Percentiles rank a stretch among this genome's conserved stretches.
These are phyloP conservation scores for Tokudaia muenninki DNA, from an alignment of 2,797 vertebrate species.

Conservation along the genomic window DNA sequence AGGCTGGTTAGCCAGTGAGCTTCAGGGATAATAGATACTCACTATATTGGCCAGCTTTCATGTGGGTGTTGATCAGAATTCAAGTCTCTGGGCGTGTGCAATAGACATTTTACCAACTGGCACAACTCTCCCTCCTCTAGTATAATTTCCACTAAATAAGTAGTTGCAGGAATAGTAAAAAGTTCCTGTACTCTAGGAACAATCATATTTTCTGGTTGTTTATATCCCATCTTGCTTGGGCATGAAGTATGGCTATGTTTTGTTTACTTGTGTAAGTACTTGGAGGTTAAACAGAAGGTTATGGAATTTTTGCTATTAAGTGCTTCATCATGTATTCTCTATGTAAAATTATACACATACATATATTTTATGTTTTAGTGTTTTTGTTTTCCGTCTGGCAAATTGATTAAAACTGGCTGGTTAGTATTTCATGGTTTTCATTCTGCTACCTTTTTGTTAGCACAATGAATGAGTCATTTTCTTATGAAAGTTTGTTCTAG, in stretches of 20 bases:
- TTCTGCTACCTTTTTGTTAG: conserved; percentile 20
- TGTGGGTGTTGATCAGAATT: not conserved
- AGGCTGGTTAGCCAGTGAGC: not conserved
- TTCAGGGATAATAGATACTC: not conserved
- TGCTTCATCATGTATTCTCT: not conserved
- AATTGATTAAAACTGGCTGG: conserved; percentile 1
- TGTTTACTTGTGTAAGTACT: conserved; percentile 41
- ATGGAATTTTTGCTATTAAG: not conserved
- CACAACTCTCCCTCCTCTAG: not conserved
- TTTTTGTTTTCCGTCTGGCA: not conserved
- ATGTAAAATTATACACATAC: not conserved
- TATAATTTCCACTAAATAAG: conserved; percentile 10
- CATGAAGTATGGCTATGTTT: not conserved
- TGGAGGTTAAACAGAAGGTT: conserved; percentile 37
- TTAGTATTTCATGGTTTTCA: conserved; percentile 21
- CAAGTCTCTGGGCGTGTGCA: not conserved
- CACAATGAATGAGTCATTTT: not conserved
- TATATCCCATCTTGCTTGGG: not conserved
- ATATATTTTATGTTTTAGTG: no score
- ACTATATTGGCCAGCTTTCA: not conserved
- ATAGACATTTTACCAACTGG: not conserved
- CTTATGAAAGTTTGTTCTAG: conserved; percentile 34
- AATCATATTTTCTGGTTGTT: not conserved
- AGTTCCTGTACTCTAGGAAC: not conserved
- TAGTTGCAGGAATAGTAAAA: not conserved